These are phyloP conservation scores for Schrankia costaestrigalis DNA, from an alignment of 2,888 invertebrate genomes.

Conservation along the genomic window DNA sequence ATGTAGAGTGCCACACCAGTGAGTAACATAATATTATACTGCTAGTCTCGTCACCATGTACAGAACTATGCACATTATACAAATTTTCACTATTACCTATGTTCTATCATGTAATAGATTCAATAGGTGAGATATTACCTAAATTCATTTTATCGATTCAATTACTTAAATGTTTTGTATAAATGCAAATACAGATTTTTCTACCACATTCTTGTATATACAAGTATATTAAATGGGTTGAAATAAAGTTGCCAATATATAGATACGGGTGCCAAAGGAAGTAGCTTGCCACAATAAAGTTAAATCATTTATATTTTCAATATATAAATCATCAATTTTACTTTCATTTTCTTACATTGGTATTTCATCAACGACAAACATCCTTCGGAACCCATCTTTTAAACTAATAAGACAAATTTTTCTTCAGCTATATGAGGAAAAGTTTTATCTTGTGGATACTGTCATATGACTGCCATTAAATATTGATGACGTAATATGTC, in stretches of 20 bases:
- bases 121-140: not conserved
- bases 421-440: conserved; percentile 17
- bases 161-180: conserved; percentile 1
- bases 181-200: conserved; percentile 14
- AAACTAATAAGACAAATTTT: conserved; percentile 22
- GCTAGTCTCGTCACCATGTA: conserved; percentile 62
- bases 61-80: conserved; percentile 63
- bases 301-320: too few relatives aligned
- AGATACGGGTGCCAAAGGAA: conserved; percentile 29
- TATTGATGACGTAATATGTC: conserved; percentile 45
- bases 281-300: conserved; percentile 3
- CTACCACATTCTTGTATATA: conserved; percentile 40
- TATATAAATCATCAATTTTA: too few relatives aligned
- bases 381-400: conserved; percentile 33
- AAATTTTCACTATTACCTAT: conserved; percentile 15
- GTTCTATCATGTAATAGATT: conserved; percentile 4
- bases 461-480: conserved; percentile 40
- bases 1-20: conserved; percentile 84
- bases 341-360: too few relatives aligned
- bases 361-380: too few relatives aligned
- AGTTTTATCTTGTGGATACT: conserved; percentile 32
- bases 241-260: conserved; percentile 19
- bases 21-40: conserved; percentile 46
- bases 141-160: not conserved
- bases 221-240: conserved; percentile 29